phyloP scores from a whole-genome alignment of 2,113 vertebrate species.

The Podarcis raffonei region DNA sequence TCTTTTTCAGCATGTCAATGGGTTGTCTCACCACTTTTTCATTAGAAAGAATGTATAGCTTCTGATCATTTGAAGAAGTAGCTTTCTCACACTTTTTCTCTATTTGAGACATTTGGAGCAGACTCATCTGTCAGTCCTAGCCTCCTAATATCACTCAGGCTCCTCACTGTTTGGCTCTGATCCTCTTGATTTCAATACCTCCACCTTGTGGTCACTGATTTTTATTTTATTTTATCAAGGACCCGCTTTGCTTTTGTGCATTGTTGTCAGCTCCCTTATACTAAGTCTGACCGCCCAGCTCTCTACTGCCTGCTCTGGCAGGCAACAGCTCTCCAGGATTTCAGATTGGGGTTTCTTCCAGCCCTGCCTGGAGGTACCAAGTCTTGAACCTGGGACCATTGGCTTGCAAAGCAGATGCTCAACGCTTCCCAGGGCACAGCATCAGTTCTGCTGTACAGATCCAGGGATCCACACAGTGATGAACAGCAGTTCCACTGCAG shows the following conservation, averaged over 20 bases:
- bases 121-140: background rate
- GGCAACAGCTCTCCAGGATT: too few species aligned
- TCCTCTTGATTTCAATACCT: background rate
- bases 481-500: background rate
- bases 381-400: too few species aligned
- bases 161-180: background rate
- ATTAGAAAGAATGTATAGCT: background rate
- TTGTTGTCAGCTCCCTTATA: too few species aligned
- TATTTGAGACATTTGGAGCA: background rate
- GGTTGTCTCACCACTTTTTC: background rate
- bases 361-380: too few species aligned
- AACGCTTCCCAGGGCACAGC: too few species aligned
- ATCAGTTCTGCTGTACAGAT: too few species aligned
- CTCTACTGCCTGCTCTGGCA: too few species aligned
- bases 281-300: too few species aligned
- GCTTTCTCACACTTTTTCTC: background rate
- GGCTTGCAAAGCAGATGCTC: too few species aligned
- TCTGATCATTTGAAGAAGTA: background rate
- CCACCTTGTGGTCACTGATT: background rate
- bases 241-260: background rate
- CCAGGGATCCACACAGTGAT: background rate
- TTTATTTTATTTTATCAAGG: background rate
- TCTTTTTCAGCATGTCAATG: background rate
- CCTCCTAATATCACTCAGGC: background rate
- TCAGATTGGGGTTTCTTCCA: too few species aligned